A percentile compares a stretch with the other conserved stretches of the same genome.
These are phyloP conservation scores for Dasysyrphus tricinctus DNA, from an alignment of 2,888 invertebrate species.

Conservation along the genomic window DNA sequence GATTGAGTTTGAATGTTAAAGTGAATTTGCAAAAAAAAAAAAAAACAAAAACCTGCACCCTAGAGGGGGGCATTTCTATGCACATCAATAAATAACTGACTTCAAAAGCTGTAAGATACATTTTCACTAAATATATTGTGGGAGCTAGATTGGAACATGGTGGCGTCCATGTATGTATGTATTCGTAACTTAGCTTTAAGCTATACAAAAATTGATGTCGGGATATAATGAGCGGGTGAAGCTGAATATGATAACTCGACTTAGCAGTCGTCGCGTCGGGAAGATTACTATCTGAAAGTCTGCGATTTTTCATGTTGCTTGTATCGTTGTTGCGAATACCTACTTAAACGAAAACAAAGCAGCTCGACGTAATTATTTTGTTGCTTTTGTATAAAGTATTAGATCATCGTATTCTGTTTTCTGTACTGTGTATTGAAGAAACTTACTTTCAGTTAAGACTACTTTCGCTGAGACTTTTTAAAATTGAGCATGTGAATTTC, in stretches of 20 bases:
- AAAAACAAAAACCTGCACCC: slow-evolving; percentile 36
- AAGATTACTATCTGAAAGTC: slow-evolving; percentile 63
- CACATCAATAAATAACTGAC: slow-evolving; percentile 33
- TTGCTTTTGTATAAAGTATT: slow-evolving; percentile 43
- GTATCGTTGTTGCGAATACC: slow-evolving; percentile 34
- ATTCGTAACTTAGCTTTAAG: not conserved
- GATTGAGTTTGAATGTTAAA: slow-evolving; percentile 37
- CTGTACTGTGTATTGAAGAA: slow-evolving; percentile 14
- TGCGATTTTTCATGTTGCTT: slow-evolving; percentile 51
- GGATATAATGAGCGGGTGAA: slow-evolving; percentile 39
- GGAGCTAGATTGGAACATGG: slow-evolving; percentile 11
- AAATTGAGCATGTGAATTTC: slow-evolving; percentile 25
- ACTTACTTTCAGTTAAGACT: slow-evolving; percentile 4
- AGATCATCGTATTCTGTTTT: slow-evolving; percentile 61
- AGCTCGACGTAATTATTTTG: slow-evolving; percentile 25
- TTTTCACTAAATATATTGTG: slow-evolving; percentile 19
- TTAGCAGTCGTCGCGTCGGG: slow-evolving; percentile 67
- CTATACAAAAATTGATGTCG: not conserved
- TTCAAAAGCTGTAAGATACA: slow-evolving; percentile 19
- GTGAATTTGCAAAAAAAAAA: slow-evolving; percentile 30
- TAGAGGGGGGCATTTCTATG: slow-evolving; percentile 1
- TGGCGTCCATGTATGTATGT: not conserved
- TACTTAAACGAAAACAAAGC: slow-evolving; percentile 13
- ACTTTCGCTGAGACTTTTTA: slow-evolving; percentile 35
- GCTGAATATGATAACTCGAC: slow-evolving; percentile 59